Conservation (phyloP, 2,797 vertebrate genomes). For the Anguilla marmorata region DNA sequence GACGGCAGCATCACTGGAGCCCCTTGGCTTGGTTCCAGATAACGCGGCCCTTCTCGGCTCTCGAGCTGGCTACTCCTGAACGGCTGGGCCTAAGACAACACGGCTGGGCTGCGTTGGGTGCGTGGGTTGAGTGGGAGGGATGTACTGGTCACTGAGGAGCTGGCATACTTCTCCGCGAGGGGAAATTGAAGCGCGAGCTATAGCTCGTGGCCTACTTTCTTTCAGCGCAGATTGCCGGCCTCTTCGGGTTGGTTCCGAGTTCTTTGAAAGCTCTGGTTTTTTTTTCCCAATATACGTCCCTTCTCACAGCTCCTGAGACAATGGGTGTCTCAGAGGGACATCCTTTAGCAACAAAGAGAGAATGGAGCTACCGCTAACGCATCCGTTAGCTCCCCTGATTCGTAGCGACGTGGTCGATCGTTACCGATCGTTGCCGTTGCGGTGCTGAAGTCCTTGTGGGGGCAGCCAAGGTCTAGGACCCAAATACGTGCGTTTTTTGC, state of each 20-base stretch:
- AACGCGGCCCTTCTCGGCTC: constrained; percentile 11
- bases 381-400: background rate
- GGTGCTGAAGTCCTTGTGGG: constrained; percentile 1
- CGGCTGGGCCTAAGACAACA: constrained; percentile 39
- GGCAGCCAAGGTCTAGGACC: background rate
- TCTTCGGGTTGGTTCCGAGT: constrained; percentile 22
- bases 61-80: constrained; percentile 6
- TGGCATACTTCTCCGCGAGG: constrained; percentile 57
- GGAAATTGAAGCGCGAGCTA: constrained; percentile 32
- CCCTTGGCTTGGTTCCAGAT: constrained; percentile 21
- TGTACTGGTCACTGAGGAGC: constrained; percentile 61
- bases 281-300: background rate
- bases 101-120: constrained; percentile 1
- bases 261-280: background rate
- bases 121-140: constrained; percentile 44
- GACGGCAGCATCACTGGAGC: background rate
- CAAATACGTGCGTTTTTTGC: background rate
- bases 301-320: background rate
- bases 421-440: background rate
- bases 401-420: background rate
- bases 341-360: background rate
- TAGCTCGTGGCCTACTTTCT: constrained; percentile 54
- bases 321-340: background rate
- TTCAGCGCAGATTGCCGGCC: constrained; percentile 43
- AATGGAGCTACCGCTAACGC: background rate